Percentiles rank a stretch among this genome's conserved stretches.
Conservation (phyloP, 2,797 vertebrate genomes). For the Pseudocheirus occidentalis region DNA sequence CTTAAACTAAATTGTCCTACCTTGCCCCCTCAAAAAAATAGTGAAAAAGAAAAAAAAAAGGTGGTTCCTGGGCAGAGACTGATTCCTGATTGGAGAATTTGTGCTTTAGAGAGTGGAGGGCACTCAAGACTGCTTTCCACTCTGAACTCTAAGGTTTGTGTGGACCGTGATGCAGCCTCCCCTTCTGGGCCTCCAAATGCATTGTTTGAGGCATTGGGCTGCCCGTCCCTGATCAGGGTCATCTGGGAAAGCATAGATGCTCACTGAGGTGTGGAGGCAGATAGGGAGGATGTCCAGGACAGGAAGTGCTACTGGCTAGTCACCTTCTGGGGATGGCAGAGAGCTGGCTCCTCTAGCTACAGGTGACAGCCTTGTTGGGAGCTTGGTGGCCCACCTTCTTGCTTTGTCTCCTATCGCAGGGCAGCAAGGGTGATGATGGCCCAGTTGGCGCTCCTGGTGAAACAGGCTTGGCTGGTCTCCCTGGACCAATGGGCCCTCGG, state of each 20-base stretch:
- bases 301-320: neutral
- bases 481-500: constrained; percentile 92
- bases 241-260: too few relatives aligned
- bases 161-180: neutral
- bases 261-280: neutral
- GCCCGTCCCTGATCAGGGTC: too few relatives aligned
- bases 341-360: too few relatives aligned
- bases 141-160: neutral
- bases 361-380: too few relatives aligned
- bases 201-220: neutral
- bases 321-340: neutral
- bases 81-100: neutral
- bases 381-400: too few relatives aligned
- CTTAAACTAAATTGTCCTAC: too few relatives aligned
- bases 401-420: constrained; percentile 71
- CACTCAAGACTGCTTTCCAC: neutral
- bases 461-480: constrained; percentile 89
- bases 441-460: constrained; percentile 87
- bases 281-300: accelerated
- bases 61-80: neutral
- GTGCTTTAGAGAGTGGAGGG: neutral
- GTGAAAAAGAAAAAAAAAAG: too few relatives aligned
- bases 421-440: constrained; percentile 87
- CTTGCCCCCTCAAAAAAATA: too few relatives aligned
- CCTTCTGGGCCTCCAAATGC: neutral